A percentile compares a stretch with the other conserved stretches of the same genome.
phyloP scores from a whole-genome alignment of 2,888 invertebrate genomes.

The Campoplex capitator region DNA sequence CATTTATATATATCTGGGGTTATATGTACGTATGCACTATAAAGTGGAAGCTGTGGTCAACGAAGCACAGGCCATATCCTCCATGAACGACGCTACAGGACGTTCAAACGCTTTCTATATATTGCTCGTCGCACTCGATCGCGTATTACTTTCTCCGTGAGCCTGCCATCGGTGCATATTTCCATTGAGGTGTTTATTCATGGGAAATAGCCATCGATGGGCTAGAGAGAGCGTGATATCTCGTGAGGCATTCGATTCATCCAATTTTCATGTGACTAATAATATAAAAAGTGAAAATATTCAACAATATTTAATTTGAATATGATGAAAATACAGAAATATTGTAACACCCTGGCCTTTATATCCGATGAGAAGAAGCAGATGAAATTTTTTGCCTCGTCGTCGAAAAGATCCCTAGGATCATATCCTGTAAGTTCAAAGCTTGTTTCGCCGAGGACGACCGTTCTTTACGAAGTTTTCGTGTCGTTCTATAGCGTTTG shows the following conservation, averaged over 20 bases:
- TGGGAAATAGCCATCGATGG: no score
- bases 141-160: background rate
- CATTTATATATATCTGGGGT: background rate
- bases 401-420: background rate
- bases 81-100: slow-evolving; percentile 45
- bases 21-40: background rate
- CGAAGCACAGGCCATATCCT: slow-evolving; percentile 49
- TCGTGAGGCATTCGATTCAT: background rate
- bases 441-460: background rate
- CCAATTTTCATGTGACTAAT: background rate
- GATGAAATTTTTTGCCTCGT: slow-evolving; percentile 2
- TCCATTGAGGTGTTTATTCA: background rate
- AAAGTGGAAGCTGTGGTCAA: slow-evolving; percentile 40
- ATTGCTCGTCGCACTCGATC: slow-evolving; percentile 36
- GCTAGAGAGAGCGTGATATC: background rate
- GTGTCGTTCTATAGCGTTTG: slow-evolving; percentile 8
- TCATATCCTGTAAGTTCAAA: background rate
- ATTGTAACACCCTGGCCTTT: background rate
- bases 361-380: background rate
- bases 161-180: background rate
- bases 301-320: background rate
- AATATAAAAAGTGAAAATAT: background rate
- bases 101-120: slow-evolving; percentile 43
- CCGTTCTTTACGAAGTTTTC: slow-evolving; percentile 5
- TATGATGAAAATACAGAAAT: background rate